Evolutionary conservation across 2,888 invertebrate genomes (phyloP).

Genomic region (Litoditis marina): DNA sequence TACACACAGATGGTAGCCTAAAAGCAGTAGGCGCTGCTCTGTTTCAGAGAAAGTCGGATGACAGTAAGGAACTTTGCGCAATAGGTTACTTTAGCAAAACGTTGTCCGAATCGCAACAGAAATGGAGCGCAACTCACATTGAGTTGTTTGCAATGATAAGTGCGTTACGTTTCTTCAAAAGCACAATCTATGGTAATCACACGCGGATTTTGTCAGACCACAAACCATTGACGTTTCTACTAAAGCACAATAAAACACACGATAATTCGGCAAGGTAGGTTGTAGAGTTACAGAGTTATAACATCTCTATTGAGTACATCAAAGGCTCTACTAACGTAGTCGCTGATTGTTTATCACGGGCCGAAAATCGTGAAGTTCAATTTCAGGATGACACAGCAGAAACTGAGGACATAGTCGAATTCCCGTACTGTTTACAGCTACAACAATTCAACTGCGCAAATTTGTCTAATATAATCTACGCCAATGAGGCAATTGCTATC

Average conservation of each 20-base stretch:
- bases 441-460: too few species aligned
- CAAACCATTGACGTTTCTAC: background rate
- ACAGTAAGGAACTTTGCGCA: constrained; percentile 21
- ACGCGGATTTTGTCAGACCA: constrained; percentile 1
- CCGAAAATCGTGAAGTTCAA: background rate
- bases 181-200: background rate
- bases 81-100: constrained; percentile 46
- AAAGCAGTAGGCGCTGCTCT: constrained; percentile 48
- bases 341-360: background rate
- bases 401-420: constrained; percentile 23
- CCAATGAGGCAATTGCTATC: too few species aligned
- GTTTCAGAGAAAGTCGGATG: constrained; percentile 20
- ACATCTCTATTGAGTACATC: background rate
- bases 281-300: background rate
- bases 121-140: constrained; percentile 40
- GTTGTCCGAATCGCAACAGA: constrained; percentile 31
- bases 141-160: constrained; percentile 24
- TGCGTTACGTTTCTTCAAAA: background rate
- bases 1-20: constrained; percentile 45
- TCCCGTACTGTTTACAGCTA: constrained; percentile 30
- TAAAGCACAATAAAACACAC: background rate
- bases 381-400: constrained; percentile 5
- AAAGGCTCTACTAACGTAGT: background rate
- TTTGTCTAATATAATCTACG: too few species aligned
- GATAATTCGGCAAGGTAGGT: background rate